Evolutionary conservation across 37 sponge, comb jelly and placozoan genomes (phyloP).

Genomic region (Agelas oroides): DNA sequence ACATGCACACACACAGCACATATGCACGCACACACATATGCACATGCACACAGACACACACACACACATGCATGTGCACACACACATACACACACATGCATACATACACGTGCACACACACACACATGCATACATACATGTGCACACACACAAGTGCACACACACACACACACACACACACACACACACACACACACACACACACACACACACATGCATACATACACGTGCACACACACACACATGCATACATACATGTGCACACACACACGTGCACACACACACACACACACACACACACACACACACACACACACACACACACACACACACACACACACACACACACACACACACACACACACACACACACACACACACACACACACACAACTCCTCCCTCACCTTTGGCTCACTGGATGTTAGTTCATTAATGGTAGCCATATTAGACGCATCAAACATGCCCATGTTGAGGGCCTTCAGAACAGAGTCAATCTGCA

Average conservation of each 20-base stretch:
- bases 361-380: slow-evolving; percentile 21
- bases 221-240: too few relatives aligned
- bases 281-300: not conserved
- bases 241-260: too few relatives aligned
- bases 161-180: slow-evolving; percentile 31
- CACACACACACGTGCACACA: too few relatives aligned
- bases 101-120: slow-evolving; percentile 16
- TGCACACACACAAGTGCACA: not conserved
- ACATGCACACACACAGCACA: too few relatives aligned
- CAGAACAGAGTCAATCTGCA: slow-evolving; percentile 43
- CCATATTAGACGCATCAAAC: not conserved
- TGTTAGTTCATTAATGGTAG: not conserved
- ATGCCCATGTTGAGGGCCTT: slow-evolving; percentile 19
- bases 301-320: not conserved
- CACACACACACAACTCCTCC: not conserved
- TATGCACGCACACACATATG: not conserved
- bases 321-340: too few relatives aligned
- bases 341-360: slow-evolving; percentile 21
- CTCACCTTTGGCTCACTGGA: too few relatives aligned
- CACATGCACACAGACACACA: not conserved
- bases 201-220: too few relatives aligned
- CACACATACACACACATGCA: slow-evolving; percentile 45
- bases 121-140: slow-evolving; percentile 17
- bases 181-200: slow-evolving; percentile 23
- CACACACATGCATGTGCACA: not conserved